phyloP scores from a whole-genome alignment of 2,888 invertebrate species.

The Caenorhabditis afra region DNA sequence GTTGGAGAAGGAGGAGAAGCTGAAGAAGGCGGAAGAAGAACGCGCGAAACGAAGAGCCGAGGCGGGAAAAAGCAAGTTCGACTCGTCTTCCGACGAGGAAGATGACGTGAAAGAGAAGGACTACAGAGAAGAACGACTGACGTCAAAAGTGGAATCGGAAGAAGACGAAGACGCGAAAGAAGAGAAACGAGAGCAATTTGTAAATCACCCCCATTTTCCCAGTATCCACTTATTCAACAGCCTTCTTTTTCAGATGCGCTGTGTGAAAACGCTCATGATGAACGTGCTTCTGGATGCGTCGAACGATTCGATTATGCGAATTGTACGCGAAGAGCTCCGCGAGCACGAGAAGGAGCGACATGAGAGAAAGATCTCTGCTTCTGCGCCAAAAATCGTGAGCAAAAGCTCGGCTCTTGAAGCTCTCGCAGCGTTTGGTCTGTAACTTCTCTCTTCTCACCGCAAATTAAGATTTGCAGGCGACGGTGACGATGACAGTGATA shows the following conservation, averaged over 20 bases:
- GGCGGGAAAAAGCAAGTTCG: constrained; percentile 75
- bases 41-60: constrained; percentile 59
- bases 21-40: constrained; percentile 65
- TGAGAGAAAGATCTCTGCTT: constrained; percentile 26
- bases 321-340: constrained; percentile 86
- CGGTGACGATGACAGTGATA: constrained; percentile 14
- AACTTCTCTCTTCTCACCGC: constrained; percentile 1
- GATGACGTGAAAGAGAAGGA: constrained; percentile 35
- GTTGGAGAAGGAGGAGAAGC: constrained; percentile 84
- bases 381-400: constrained; percentile 63
- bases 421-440: constrained; percentile 66
- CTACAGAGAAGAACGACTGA: constrained; percentile 16
- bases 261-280: constrained; percentile 84
- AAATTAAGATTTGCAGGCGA: constrained; percentile 36
- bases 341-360: constrained; percentile 24
- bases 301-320: constrained; percentile 89
- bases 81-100: constrained; percentile 65
- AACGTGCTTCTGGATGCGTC: constrained; percentile 95
- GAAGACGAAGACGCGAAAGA: constrained; percentile 30
- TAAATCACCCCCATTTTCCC: constrained; percentile 7
- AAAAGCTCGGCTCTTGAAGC: constrained; percentile 70
- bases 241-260: constrained; percentile 48
- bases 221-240: neutral
- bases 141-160: neutral
- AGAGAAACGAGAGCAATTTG: constrained; percentile 53